Percentiles rank a stretch among this genome's conserved stretches.
These are phyloP conservation scores for Oscheius myriophilus DNA, from an alignment of 2,888 invertebrate species.

Conservation along the genomic window DNA sequence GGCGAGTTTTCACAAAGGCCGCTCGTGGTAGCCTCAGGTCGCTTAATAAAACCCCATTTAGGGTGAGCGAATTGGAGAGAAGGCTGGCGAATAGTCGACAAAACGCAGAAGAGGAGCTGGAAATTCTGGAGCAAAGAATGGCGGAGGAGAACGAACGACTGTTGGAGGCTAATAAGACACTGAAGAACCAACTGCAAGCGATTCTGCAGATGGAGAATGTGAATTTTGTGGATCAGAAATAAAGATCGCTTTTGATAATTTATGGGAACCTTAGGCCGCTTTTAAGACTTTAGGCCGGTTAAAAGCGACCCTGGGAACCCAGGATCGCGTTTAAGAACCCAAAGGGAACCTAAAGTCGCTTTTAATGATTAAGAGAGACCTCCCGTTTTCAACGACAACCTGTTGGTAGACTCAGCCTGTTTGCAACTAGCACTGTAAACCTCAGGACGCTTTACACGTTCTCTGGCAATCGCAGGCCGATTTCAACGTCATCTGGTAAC, in stretches of 20 bases:
- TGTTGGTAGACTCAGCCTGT: too few relatives aligned
- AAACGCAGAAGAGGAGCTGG: slow-evolving; percentile 64
- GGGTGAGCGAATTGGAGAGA: slow-evolving; percentile 62
- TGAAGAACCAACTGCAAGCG: slow-evolving; percentile 67
- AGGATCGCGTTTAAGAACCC: too few relatives aligned
- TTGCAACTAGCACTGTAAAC: too few relatives aligned
- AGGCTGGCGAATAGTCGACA: slow-evolving; percentile 58
- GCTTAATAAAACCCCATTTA: slow-evolving; percentile 14
- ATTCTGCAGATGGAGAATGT: slow-evolving; percentile 63
- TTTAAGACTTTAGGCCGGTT: too few relatives aligned
- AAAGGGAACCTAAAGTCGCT: too few relatives aligned
- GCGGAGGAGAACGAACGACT: slow-evolving; percentile 65
- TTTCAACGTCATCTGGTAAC: too few relatives aligned
- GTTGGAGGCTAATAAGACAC: slow-evolving; percentile 58
- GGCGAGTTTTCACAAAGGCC: neutral
- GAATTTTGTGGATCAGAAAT: neutral
- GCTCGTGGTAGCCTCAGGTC: neutral
- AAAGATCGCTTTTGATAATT: neutral
- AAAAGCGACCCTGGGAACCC: too few relatives aligned
- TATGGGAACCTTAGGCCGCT: too few relatives aligned
- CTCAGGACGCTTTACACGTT: too few relatives aligned
- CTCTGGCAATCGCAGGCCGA: too few relatives aligned
- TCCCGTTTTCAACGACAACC: too few relatives aligned
- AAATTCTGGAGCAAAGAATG: slow-evolving; percentile 64
- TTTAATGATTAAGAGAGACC: too few relatives aligned